A percentile compares a stretch with the other conserved stretches of the same genome.
phyloP scores from a whole-genome alignment of 2,113 vertebrate genomes.

The Sebastes fasciatus region DNA sequence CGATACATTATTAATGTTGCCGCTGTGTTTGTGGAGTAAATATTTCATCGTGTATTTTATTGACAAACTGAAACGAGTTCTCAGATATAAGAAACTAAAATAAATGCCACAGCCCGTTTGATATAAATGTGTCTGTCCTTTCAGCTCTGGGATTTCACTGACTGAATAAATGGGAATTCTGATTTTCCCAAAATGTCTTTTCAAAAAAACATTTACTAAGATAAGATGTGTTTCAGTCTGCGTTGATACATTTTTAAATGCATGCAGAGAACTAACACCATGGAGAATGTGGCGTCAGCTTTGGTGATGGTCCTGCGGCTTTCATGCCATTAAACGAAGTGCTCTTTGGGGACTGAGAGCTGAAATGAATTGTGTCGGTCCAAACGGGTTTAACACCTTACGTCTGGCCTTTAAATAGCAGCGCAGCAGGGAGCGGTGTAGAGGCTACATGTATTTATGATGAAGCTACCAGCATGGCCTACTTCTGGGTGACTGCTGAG shows the following conservation, averaged over 20 bases:
- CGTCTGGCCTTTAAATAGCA: conserved; percentile 69
- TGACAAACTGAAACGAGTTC: conserved; percentile 17
- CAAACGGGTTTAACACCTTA: conserved; percentile 55
- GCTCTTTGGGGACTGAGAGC: conserved; percentile 28
- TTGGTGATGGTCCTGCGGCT: background rate
- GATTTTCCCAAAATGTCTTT: background rate
- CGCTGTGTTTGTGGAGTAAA: conserved; percentile 26
- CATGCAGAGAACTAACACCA: background rate
- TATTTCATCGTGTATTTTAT: conserved; percentile 50
- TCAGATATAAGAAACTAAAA: background rate
- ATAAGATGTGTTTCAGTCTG: background rate
- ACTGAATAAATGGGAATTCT: background rate
- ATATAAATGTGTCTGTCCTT: background rate
- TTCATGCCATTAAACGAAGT: conserved; percentile 24
- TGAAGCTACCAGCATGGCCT: conserved; percentile 63
- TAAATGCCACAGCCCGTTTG: background rate
- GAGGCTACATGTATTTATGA: conserved; percentile 73
- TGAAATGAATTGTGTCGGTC: conserved; percentile 35
- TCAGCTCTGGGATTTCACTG: background rate
- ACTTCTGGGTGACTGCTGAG: conserved; percentile 69
- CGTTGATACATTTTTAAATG: conserved; percentile 7
- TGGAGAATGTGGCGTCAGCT: background rate
- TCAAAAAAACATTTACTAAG: background rate
- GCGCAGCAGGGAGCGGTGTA: conserved; percentile 8
- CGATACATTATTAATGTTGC: conserved; percentile 48